Base-by-base conservation (phyloP, 2,797 vertebrate species). In the Malacoctenus gilli region DNA sequence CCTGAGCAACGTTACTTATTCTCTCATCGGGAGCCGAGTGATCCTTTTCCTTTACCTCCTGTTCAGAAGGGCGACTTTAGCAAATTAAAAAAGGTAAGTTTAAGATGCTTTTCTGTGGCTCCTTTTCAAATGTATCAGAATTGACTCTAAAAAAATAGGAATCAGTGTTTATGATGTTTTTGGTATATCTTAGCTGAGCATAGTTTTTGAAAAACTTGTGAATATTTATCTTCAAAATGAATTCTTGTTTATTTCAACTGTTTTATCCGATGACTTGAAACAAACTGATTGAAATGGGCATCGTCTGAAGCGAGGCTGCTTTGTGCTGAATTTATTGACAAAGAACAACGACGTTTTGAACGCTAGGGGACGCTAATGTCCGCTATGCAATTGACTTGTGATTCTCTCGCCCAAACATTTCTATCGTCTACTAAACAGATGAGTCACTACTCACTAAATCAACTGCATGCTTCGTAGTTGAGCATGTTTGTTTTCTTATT, bases 1-100 rank as follows among this genome's bases (percentile, higher is more conserved):
- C 48, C 67, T 81, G 83, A 79, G 75, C 86, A 80, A n/a, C 77
- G 69, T 79, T n/a, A 60, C 55, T 68, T 85, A 75, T 79, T 86
- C 77, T 79, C 61, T 84, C 72, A 74, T 13, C 66, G 40, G 77
- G 39, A 85, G 59, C 58, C 60, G 32, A 28, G 53, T 63, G 62
- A 75, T 39, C 35, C 15, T 55, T 68, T 55, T 32, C 13, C 41
- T 50, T 30, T 10, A 66, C 72, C 72, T 50, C 55, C 22, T 21
- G 44, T 31, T 63, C 69, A 38, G 28, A 56, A 59, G 46, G 79
- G n/a, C n/a, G 50, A 77, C 66, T 67, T 58, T 59, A 12, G 18
- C 40, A 25, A 18, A 55, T 56, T 67, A 14, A 52, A 51, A 41
- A 50, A 36, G 86, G 86, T 89, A 83, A 87, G 84, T 19, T 34